Percentiles rank a stretch among this genome's conserved stretches.
These are phyloP conservation scores for Thymallus thymallus DNA, from an alignment of 2,113 vertebrate genomes.

Conservation along the genomic window DNA sequence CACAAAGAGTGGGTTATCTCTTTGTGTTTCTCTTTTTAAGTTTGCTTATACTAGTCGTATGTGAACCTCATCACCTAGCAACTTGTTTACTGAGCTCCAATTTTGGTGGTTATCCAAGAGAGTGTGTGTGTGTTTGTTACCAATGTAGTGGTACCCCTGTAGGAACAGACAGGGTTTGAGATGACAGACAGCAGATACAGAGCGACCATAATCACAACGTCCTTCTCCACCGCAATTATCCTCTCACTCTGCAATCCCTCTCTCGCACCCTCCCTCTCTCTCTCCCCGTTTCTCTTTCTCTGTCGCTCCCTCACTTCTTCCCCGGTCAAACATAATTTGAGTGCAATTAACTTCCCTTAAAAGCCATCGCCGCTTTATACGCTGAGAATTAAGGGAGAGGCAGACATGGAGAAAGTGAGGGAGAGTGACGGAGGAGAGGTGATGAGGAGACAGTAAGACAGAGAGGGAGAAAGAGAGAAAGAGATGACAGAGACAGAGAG, in stretches of 20 bases:
- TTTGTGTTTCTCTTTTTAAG: background rate
- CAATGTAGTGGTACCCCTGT: background rate
- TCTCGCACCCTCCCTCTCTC: slow-evolving; percentile 20
- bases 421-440: too few species aligned
- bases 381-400: slow-evolving; percentile 73
- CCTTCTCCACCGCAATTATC: slow-evolving; percentile 70
- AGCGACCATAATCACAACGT: slow-evolving; percentile 64
- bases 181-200: slow-evolving; percentile 26
- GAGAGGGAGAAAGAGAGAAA: background rate
- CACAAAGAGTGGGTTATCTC: background rate
- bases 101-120: slow-evolving; percentile 9
- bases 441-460: slow-evolving; percentile 7
- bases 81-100: slow-evolving; percentile 55
- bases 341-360: slow-evolving; percentile 83
- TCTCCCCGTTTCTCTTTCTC: background rate
- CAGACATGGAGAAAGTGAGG: slow-evolving; percentile 43
- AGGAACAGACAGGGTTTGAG: slow-evolving; percentile 22
- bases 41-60: background rate
- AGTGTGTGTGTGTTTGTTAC: too few species aligned
- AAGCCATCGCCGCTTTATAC: slow-evolving; percentile 77
- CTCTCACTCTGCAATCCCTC: slow-evolving; percentile 50
- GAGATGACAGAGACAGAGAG: slow-evolving; percentile 11
- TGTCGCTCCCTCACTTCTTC: slow-evolving; percentile 68
- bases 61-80: slow-evolving; percentile 52
- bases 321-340: slow-evolving; percentile 82